Conservation (phyloP, 1,140 invertebrate species). For the Rhynchophorus ferrugineus region DNA sequence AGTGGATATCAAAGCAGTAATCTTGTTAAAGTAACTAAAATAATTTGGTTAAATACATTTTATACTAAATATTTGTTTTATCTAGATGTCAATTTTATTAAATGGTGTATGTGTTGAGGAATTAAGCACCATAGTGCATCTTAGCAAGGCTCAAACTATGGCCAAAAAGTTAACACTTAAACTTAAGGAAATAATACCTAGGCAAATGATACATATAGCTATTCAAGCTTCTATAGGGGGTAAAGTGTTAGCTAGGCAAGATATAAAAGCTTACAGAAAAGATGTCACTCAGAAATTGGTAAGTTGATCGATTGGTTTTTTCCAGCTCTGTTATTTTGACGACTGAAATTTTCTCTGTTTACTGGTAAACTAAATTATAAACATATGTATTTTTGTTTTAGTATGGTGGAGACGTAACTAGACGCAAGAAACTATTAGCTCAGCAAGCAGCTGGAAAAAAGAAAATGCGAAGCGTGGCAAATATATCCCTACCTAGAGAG, state of each 20-base stretch:
- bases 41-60: conserved; percentile 5
- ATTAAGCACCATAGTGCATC: conserved; percentile 76
- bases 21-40: conserved; percentile 60
- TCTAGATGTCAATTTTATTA: conserved; percentile 68
- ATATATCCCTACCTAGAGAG: conserved; percentile 83
- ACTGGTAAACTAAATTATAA: not conserved
- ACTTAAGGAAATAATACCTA: conserved; percentile 82
- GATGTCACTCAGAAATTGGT: conserved; percentile 91
- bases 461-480: conserved; percentile 82
- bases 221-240: conserved; percentile 80
- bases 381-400: conserved; percentile 42
- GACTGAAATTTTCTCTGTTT: conserved; percentile 5
- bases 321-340: not conserved
- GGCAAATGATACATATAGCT: conserved; percentile 78
- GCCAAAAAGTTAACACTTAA: conserved; percentile 67
- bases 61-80: not conserved
- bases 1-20: conserved; percentile 66
- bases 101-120: conserved; percentile 83
- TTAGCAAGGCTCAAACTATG: conserved; percentile 53
- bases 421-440: conserved; percentile 81
- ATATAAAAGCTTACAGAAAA: conserved; percentile 79
- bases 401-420: conserved; percentile 89
- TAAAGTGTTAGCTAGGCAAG: conserved; percentile 81
- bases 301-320: conserved; percentile 39
- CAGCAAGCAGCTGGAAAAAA: conserved; percentile 91